phyloP scores from a whole-genome alignment of 2,797 vertebrate genomes.

The Buceros bicornis region DNA sequence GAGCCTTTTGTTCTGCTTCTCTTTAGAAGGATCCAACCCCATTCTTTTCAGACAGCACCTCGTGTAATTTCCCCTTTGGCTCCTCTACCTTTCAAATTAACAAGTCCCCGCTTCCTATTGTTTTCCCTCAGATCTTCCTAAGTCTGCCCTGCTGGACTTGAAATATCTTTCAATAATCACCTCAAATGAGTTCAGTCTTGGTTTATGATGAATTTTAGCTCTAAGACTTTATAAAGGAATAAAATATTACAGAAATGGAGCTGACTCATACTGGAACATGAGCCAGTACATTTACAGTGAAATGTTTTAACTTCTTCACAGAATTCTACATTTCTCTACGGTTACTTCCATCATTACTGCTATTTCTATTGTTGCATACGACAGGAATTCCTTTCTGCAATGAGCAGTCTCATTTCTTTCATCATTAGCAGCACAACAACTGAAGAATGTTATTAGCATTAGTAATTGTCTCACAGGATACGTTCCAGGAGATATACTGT shows the following conservation, averaged over 20 bases:
- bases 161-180: slow-evolving; percentile 16
- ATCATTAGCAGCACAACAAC: neutral
- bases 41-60: neutral
- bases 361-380: neutral
- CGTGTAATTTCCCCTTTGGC: neutral
- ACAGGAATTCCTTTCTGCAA: neutral
- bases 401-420: neutral
- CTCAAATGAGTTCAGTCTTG: neutral
- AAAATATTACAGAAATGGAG: neutral
- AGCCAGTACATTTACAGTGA: neutral
- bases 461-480: neutral
- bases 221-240: neutral
- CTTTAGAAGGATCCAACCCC: neutral
- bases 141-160: neutral
- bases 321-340: neutral
- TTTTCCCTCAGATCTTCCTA: slow-evolving; percentile 9
- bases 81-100: slow-evolving; percentile 39
- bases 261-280: neutral
- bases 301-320: neutral
- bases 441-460: neutral
- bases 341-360: neutral
- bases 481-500: neutral
- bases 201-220: neutral
- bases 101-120: neutral
- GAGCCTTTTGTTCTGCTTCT: neutral